Evolutionary conservation across 2,797 vertebrate genomes (phyloP).

Genomic region (Halcyon smyrnensis): DNA sequence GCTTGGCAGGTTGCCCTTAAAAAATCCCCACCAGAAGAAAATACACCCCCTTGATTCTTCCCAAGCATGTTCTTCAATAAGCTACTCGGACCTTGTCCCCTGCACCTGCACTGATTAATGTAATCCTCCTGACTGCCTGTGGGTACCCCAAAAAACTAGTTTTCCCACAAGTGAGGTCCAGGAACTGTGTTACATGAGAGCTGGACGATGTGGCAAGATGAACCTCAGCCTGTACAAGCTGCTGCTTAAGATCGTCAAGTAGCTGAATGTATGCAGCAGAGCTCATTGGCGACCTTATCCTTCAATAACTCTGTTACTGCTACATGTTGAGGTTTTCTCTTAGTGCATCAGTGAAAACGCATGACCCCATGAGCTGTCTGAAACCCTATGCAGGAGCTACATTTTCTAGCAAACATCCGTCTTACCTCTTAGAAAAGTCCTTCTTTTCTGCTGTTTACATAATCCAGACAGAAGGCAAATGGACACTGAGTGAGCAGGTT

Average conservation of each 20-base stretch:
- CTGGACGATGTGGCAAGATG: neutral
- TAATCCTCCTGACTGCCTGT: constrained; percentile 31
- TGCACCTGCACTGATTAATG: constrained; percentile 37
- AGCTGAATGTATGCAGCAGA: neutral
- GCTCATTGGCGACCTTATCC: rapidly evolving
- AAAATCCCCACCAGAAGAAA: constrained; percentile 11
- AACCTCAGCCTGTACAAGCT: neutral
- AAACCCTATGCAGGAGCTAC: neutral
- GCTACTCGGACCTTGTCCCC: neutral
- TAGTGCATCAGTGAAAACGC: neutral
- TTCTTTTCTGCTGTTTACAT: neutral
- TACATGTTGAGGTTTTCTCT: neutral
- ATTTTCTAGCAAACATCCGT: neutral
- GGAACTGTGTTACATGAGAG: neutral
- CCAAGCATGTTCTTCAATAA: neutral
- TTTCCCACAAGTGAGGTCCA: constrained; percentile 51
- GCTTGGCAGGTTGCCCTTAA: constrained; percentile 47
- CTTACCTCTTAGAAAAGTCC: neutral
- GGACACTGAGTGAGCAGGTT: neutral
- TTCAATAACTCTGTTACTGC: neutral
- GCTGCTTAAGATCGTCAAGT: neutral
- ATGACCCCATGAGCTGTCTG: neutral
- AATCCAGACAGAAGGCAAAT: neutral
- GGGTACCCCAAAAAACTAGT: constrained; percentile 16
- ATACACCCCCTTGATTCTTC: constrained; percentile 34